phyloP scores from a whole-genome alignment of 2,113 vertebrate genomes.

The Heloderma charlesbogerti region DNA sequence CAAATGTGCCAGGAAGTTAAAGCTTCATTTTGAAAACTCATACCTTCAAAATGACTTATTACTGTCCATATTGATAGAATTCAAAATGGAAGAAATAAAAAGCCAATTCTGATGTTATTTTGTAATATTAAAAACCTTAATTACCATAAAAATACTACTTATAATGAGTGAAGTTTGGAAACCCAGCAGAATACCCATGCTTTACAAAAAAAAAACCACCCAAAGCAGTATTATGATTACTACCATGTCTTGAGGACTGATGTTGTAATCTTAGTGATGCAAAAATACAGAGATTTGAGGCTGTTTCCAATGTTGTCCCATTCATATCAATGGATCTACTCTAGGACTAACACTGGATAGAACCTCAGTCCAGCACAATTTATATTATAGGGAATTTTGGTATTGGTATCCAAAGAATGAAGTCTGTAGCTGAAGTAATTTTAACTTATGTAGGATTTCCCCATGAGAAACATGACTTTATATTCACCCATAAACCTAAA shows the following conservation, averaged over 20 bases:
- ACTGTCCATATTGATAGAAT: background rate
- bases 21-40: background rate
- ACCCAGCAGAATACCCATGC: background rate
- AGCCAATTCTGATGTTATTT: background rate
- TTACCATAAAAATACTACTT: background rate
- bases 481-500: slow-evolving; percentile 19
- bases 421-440: background rate
- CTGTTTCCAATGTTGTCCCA: too few relatives aligned
- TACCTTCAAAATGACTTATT: background rate
- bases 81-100: background rate
- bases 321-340: too few relatives aligned
- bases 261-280: slow-evolving; percentile 4
- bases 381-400: background rate
- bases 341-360: too few relatives aligned
- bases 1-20: background rate
- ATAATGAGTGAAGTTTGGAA: slow-evolving; percentile 4
- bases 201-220: slow-evolving; percentile 1
- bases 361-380: background rate
- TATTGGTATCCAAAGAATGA: background rate
- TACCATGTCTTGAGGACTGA: slow-evolving; percentile 14
- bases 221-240: background rate
- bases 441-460: slow-evolving; percentile 12
- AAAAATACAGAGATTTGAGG: background rate
- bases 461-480: slow-evolving; percentile 11
- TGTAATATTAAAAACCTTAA: slow-evolving; percentile 20